Percentiles rank a stretch among this genome's conserved stretches.
phyloP scores from a whole-genome alignment of 2,888 invertebrate genomes.

The Lithophane semibrunnea region DNA sequence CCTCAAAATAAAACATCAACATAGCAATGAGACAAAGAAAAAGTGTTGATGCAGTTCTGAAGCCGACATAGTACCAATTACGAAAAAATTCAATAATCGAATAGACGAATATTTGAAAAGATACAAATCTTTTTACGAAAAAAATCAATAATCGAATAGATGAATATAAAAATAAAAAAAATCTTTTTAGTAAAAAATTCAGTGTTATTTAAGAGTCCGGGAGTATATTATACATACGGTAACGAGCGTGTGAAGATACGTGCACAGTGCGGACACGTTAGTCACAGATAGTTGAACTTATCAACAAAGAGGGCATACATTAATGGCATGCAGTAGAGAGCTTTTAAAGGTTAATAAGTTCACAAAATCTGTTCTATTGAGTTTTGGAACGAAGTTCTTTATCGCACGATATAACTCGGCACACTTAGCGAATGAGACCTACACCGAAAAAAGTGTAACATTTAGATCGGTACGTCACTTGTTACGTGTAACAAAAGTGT shows the following conservation, averaged over 20 bases:
- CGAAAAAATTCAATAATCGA: no score
- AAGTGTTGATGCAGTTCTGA: no score
- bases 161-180: no score
- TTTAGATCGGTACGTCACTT: neutral
- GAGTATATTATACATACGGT: neutral
- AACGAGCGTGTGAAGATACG: neutral
- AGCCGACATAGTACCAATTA: no score
- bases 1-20: neutral
- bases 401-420: neutral
- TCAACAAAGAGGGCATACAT: slow-evolving; percentile 15
- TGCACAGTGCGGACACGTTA: neutral
- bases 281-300: slow-evolving; percentile 1
- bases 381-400: neutral
- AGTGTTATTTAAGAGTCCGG: no score
- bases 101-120: no score
- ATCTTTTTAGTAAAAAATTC: no score
- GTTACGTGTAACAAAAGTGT: neutral
- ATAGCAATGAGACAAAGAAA: neutral
- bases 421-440: neutral
- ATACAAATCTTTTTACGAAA: no score
- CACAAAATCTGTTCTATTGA: neutral
- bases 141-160: no score
- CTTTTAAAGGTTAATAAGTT: slow-evolving; percentile 12
- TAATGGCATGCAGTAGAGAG: slow-evolving; percentile 39
- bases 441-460: no score